Percentiles rank a stretch among this genome's conserved stretches.
These are phyloP conservation scores for Tachysurus fulvidraco DNA, from an alignment of 2,113 vertebrate genomes.

Conservation along the genomic window DNA sequence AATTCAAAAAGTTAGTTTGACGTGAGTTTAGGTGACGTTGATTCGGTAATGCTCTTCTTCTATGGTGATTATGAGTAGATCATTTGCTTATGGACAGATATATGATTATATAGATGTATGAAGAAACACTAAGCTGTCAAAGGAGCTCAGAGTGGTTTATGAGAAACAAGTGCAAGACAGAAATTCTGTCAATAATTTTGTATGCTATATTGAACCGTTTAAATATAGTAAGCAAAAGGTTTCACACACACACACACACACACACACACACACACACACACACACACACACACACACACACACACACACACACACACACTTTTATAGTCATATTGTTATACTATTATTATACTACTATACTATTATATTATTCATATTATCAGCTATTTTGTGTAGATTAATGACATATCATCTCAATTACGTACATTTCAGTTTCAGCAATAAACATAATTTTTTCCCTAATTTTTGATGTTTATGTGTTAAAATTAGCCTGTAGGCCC, in stretches of 20 bases:
- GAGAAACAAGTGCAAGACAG: not conserved
- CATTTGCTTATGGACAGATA: not conserved
- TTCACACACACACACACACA: too few species aligned
- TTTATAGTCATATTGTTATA: too few species aligned
- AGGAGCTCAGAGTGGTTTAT: not conserved
- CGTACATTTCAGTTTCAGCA: not conserved
- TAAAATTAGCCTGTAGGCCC: not conserved
- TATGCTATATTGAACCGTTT: too few species aligned
- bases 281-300: too few species aligned
- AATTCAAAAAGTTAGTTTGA: conserved; percentile 1
- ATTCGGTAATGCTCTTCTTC: conserved; percentile 31
- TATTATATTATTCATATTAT: too few species aligned
- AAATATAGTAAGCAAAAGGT: too few species aligned
- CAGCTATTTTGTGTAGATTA: not conserved
- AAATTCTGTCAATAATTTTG: too few species aligned
- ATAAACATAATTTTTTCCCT: not conserved
- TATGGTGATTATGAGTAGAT: not conserved
- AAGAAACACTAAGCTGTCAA: not conserved
- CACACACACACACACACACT: too few species aligned
- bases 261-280: too few species aligned
- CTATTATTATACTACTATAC: too few species aligned
- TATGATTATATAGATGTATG: not conserved
- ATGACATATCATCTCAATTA: not conserved
- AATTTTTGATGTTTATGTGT: not conserved
- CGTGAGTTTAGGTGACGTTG: conserved; percentile 37